Base-by-base conservation (phyloP, 2,113 vertebrate species). In the Dipodomys merriami region DNA sequence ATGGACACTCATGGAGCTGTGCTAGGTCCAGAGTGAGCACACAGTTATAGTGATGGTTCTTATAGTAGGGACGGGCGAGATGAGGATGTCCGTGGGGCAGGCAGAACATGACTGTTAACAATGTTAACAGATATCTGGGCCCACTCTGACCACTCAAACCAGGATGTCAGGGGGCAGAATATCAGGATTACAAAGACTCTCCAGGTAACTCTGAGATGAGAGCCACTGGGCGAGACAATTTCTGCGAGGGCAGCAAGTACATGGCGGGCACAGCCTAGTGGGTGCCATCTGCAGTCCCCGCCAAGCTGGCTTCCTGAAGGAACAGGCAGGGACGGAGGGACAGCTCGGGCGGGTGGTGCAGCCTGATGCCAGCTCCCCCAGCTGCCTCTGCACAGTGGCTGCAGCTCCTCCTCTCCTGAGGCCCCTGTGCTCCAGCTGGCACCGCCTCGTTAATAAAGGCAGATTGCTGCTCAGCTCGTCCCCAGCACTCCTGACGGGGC, bases 391-490 rank as follows among this genome's bases (percentile, higher is more conserved):
- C n/a, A 22, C 33, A 22, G 23, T 3, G 1, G 10, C 53, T 12
- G 33, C 33, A 0, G 1, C 22, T 5, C 6, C 49, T 78, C 23
- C n/a, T 53, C 81, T 79, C 79, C 6, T 0, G 6, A 67, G 76
- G 72, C 2, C n/a, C 77, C 65, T 0, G 57, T 0, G 30, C 88
- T 72, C 83, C 94, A 94, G 96, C 96, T 92, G 95, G 57, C 0
- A 0, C 80, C 1, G 68, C 94, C 95, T 95, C 12, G 39, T 89
- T 91, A 96, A 96, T 92, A 81, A 96, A 94, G 80, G 96, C 94
- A 74, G 86, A 92, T 86, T 89, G 89, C 92, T 64, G 57, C 91
- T 80, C 76, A 0, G 29, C 77, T 86, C 0, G 0, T 91, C 72
- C 88, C 64, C 79, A 90, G 94, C 84, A 29, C 89, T 96, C 93